Base-by-base conservation (phyloP, 2,113 vertebrate genomes). In the Oryctolagus cuniculus region DNA sequence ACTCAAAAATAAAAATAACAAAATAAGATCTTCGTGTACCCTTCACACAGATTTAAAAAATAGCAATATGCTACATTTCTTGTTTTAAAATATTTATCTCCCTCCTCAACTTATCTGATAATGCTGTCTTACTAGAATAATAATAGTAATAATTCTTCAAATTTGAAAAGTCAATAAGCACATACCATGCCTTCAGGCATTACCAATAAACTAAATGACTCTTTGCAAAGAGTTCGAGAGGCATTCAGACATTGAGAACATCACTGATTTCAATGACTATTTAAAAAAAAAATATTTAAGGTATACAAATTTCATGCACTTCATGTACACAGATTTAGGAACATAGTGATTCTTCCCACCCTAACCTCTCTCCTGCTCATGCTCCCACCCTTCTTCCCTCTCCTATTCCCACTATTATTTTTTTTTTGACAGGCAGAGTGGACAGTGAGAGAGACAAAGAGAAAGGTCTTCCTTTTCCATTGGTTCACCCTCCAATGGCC, bases 261-360 rank as follows among this genome's bases (percentile, higher is more conserved):
- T 82, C 31, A 58, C 29, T 88, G 58, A 83, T 89, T 95, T 95
- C n/a, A n/a, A 49, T 38, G 15, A 90, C 51, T 88, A 94, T 38
- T 73, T 44, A 7, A 7, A 7, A 1, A 44, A 44, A 44, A 44
- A 44, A 44, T 44, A 44, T 44, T 44, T 44, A 44, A 44, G 44
- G 44, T 44, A 44, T 44, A 44, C 44, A 44, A 44, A 44, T 44
- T 44, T 44, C 44, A 44, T 44, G 44, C 44, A 44, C 44, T 44
- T 44, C 44, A 44, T 44, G 44, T 44, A 44, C 44, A 44, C 44
- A 44, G 44, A 44, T 44, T 44, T 44, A 44, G 44, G 44, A 44
- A 44, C 44, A 44, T 44, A 44, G 44, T 44, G 44, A 44, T 44
- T 44, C 44, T 44, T 44, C 44, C 44, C 44, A 44, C 44, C 44